Evolutionary conservation across 2,113 vertebrate genomes (phyloP), one percentile per base, ranked within the genome.

Genomic region (Labeo catla): DNA sequence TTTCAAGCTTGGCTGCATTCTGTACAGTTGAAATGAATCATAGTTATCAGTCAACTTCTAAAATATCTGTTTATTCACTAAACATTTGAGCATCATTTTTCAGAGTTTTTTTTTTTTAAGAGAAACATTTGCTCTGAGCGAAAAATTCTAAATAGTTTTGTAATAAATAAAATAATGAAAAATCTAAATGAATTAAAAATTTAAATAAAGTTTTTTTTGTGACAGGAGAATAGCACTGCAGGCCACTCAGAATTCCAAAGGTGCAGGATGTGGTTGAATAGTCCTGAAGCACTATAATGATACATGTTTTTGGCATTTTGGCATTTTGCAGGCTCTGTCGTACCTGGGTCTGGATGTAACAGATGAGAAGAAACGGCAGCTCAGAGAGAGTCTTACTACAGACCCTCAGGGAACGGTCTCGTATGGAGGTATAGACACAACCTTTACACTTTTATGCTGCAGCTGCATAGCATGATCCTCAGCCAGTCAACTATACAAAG

Each of bases 371-470:
- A 95, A 86, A 88, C 93, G 91, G 89, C 94, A 94, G 87, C 15
- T 98, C 16, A 93, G 92, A 89, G 94, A 96, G 74, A 96, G 92
- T 82, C 90, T 98, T 90, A 95, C 90, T 61, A 93, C 94, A 0
- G 97, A 98, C 91, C 96, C 95, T 0, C 97, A 97, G 91, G 97
- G 97, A 70, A 97, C 96, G 0, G 95, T 98, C 90, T 94, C 96
- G 34, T 98, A 96, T 0, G 96, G 97, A 95, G 97, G 97, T 98
- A 85, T 88, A 61, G 11, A 57, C 23, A 52, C 39, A 39, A 43
- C 12, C 12, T 6, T 28, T 49, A 84, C 0, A 49, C 50, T 47
- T 50, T 52, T 79, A 66, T 68, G 2, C 16, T 28, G 36, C 36
- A 45, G 9, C 28, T 59, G 15, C 9, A 77, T 21, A 34, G 28